A percentile compares a stretch with the other conserved stretches of the same genome.
Evolutionary conservation across 2,888 invertebrate genomes (phyloP).

Genomic region (Belgica antarctica): DNA sequence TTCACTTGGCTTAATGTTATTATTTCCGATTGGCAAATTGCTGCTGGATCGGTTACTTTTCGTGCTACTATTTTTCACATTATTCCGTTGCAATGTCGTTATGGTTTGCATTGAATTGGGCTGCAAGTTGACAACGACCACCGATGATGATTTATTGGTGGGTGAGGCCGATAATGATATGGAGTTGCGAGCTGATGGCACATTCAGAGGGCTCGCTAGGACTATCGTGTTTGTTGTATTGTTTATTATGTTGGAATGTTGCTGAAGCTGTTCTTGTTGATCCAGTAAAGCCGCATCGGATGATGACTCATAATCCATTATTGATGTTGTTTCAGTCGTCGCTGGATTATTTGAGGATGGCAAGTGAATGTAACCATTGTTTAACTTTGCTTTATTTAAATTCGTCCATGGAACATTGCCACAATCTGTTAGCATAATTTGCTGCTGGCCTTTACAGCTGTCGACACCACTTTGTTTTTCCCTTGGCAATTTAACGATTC

Average conservation of each 20-base stretch:
- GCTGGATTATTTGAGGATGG: constrained; percentile 16
- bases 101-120: constrained; percentile 42
- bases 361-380: constrained; percentile 42
- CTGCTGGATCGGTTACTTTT: constrained; percentile 30
- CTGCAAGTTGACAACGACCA: constrained; percentile 36
- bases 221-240: constrained; percentile 22
- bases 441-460: neutral
- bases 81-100: constrained; percentile 39
- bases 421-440: constrained; percentile 43
- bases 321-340: constrained; percentile 34
- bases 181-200: constrained; percentile 25
- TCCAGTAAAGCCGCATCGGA: constrained; percentile 37
- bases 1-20: constrained; percentile 36
- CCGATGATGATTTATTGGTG: constrained; percentile 38
- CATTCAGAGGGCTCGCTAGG: constrained; percentile 29
- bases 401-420: constrained; percentile 36
- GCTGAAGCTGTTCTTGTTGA: constrained; percentile 30
- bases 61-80: constrained; percentile 38
- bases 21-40: constrained; percentile 32
- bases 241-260: constrained; percentile 35
- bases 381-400: constrained; percentile 40
- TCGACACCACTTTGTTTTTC: no score
- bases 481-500: no score
- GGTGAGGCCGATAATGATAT: constrained; percentile 38
- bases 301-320: constrained; percentile 43